phyloP scores from a whole-genome alignment of 2,888 invertebrate genomes.

The Ennomos erosarius region DNA sequence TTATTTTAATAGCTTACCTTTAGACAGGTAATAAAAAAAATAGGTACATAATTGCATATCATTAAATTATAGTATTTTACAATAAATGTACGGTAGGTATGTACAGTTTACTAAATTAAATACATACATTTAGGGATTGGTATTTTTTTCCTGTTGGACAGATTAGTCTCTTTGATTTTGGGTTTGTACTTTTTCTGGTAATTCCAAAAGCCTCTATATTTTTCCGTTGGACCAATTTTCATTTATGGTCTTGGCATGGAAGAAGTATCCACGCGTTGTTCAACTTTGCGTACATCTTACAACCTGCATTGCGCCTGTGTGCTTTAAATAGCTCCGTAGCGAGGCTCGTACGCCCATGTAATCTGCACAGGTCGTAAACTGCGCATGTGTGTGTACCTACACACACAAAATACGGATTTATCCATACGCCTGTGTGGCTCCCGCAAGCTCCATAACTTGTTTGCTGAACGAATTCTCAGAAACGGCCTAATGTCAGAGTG shows the following conservation, averaged over 20 bases:
- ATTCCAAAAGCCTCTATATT: too few relatives aligned
- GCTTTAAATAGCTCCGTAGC: slow-evolving; percentile 21
- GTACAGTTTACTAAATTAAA: too few relatives aligned
- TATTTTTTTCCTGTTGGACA: too few relatives aligned
- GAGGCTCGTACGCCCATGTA: slow-evolving; percentile 18
- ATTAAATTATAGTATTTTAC: too few relatives aligned
- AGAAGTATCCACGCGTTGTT: slow-evolving; percentile 8
- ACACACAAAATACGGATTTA: slow-evolving; percentile 43
- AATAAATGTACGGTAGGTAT: too few relatives aligned
- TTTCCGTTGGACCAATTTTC: neutral
- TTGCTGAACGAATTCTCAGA: slow-evolving; percentile 78
- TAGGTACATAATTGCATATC: too few relatives aligned
- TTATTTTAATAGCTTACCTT: too few relatives aligned
- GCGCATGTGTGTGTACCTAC: slow-evolving; percentile 49
- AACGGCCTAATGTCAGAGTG: slow-evolving; percentile 67
- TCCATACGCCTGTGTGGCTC: slow-evolving; percentile 54
- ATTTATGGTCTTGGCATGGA: neutral
- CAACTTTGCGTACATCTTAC: slow-evolving; percentile 26
- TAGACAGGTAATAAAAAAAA: too few relatives aligned
- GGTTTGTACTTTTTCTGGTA: too few relatives aligned
- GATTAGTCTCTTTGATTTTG: too few relatives aligned
- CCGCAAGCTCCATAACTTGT: slow-evolving; percentile 69
- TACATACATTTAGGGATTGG: too few relatives aligned
- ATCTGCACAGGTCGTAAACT: slow-evolving; percentile 36
- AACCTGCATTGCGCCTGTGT: slow-evolving; percentile 33